Conservation (phyloP, 2,113 vertebrate species). For the Prietella phreatophila region DNA sequence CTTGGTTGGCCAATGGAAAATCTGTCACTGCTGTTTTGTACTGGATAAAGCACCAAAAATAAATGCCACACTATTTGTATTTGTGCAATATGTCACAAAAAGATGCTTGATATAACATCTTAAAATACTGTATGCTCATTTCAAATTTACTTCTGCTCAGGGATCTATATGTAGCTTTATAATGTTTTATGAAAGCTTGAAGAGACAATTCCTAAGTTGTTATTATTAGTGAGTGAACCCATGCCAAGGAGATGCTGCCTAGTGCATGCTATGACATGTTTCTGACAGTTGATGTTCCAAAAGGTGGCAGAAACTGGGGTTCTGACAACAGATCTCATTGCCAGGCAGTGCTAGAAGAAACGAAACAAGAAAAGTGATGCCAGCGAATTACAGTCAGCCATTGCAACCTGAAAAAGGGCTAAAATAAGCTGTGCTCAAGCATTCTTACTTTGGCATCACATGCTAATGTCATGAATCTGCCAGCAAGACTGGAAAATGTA, state of each 20-base stretch:
- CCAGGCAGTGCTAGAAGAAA: neutral
- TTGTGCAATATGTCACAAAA: slow-evolving; percentile 2
- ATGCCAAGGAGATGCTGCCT: neutral
- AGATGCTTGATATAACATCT: slow-evolving; percentile 5
- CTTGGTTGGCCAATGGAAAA: slow-evolving; percentile 6
- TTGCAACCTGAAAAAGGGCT: neutral
- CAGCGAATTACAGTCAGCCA: neutral
- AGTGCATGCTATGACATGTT: neutral
- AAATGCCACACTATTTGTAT: neutral
- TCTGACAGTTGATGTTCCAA: neutral
- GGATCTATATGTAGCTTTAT: neutral
- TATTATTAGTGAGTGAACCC: neutral
- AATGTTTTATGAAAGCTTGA: neutral
- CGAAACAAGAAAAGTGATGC: neutral
- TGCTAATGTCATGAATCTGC: slow-evolving; percentile 35
- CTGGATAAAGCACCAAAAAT: neutral
- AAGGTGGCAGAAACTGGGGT: neutral
- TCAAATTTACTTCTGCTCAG: neutral
- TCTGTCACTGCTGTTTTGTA: neutral
- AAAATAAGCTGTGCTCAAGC: neutral
- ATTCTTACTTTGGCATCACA: slow-evolving; percentile 40
- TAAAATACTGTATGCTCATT: slow-evolving; percentile 11
- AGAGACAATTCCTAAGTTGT: neutral
- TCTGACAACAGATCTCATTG: slow-evolving; percentile 11
- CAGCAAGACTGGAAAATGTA: slow-evolving; percentile 55